These are phyloP conservation scores for Scomber colias DNA, from an alignment of 2,113 vertebrate genomes.

Conservation along the genomic window DNA sequence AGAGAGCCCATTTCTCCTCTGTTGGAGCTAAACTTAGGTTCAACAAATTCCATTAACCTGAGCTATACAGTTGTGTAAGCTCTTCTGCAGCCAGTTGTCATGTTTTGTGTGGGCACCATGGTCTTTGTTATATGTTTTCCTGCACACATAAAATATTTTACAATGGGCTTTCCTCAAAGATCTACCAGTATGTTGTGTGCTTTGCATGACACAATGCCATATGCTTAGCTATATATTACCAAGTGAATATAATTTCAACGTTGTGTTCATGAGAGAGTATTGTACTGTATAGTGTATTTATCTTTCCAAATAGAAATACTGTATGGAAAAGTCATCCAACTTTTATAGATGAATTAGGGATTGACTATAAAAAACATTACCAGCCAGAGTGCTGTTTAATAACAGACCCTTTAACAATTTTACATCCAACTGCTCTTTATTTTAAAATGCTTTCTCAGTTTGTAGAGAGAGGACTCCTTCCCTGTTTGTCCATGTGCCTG, in stretches of 20 bases:
- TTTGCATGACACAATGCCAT: constrained; percentile 22
- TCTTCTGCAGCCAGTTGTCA: constrained; percentile 17
- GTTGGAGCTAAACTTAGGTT: neutral
- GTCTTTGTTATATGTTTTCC: constrained; percentile 46
- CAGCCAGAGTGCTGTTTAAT: constrained; percentile 67
- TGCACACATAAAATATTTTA: constrained; percentile 48
- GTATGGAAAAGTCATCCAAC: constrained; percentile 70
- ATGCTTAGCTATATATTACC: constrained; percentile 15
- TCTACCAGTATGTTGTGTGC: neutral
- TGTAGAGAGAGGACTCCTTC: constrained; percentile 21
- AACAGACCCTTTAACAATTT: constrained; percentile 60
- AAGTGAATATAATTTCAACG: constrained; percentile 11
- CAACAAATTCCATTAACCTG: constrained; percentile 15
- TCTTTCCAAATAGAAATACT: constrained; percentile 51
- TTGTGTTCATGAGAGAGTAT: constrained; percentile 26
- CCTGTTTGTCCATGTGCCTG: constrained; percentile 23
- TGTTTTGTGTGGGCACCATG: constrained; percentile 45
- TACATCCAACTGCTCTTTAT: constrained; percentile 63
- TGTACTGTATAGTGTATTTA: constrained; percentile 31
- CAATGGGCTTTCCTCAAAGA: constrained; percentile 32
- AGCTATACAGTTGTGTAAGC: constrained; percentile 35
- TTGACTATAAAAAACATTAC: constrained; percentile 71
- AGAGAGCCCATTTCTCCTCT: constrained; percentile 3
- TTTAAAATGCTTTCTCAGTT: constrained; percentile 45
- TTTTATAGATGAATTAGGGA: constrained; percentile 71